A percentile compares a stretch with the other conserved stretches of the same genome.
These are phyloP conservation scores for Palythoa grandiflora DNA, from an alignment of 92 coral and sea anemone species.

Conservation along the genomic window DNA sequence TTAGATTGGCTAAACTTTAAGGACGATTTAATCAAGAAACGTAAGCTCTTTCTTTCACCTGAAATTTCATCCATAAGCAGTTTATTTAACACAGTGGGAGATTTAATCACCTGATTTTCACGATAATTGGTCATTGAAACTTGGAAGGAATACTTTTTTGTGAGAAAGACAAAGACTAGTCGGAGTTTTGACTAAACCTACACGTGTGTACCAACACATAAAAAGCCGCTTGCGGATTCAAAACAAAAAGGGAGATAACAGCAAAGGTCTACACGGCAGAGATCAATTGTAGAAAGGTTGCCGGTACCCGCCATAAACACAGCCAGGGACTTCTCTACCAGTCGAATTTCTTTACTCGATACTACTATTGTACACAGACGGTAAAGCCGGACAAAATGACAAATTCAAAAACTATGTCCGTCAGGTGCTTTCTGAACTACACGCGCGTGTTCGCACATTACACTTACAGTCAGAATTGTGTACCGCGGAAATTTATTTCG, in stretches of 20 bases:
- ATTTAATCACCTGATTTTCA: not conserved
- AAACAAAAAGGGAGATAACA: conserved; percentile 21
- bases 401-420: not conserved
- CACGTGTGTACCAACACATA: conserved; percentile 20
- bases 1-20: not conserved
- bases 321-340: conserved; percentile 22
- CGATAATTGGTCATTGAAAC: not conserved
- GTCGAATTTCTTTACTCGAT: conserved; percentile 17
- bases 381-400: not conserved
- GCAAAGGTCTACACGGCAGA: not conserved
- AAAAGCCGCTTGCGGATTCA: conserved; percentile 18
- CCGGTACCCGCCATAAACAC: conserved; percentile 32
- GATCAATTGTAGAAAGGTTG: conserved; percentile 12
- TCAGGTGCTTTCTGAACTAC: conserved; percentile 22
- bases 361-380: not conserved
- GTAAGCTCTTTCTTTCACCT: not conserved
- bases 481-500: not conserved
- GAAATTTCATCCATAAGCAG: not conserved
- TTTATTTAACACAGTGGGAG: not conserved
- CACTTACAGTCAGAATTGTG: not conserved
- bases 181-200: conserved; percentile 2
- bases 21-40: not conserved
- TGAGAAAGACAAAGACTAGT: not conserved
- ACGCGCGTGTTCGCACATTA: conserved; percentile 9
- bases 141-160: not conserved